These are phyloP conservation scores for Caenorhabditis inopinata DNA, from an alignment of 1,140 invertebrate species.

Conservation along the genomic window DNA sequence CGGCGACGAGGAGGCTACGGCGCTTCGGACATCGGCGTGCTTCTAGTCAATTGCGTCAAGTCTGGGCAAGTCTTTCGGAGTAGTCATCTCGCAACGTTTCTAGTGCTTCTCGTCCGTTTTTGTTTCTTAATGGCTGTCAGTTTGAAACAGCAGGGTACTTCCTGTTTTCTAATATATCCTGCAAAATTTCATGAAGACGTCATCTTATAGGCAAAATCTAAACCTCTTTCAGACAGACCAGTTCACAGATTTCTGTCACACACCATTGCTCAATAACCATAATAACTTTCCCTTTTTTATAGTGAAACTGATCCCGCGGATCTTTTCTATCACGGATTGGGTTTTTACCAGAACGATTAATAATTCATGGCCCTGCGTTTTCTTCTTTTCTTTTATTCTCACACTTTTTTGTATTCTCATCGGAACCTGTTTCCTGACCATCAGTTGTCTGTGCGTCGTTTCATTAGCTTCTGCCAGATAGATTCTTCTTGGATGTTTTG, in stretches of 20 bases:
- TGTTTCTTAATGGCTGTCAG: not conserved
- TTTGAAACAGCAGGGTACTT: no score
- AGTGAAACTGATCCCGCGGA: not conserved
- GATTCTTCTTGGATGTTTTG: constrained; percentile 16
- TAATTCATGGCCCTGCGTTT: not conserved
- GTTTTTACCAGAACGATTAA: not conserved
- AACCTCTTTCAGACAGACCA: no score
- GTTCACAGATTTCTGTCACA: not conserved
- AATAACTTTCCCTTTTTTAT: not conserved
- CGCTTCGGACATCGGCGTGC: not conserved
- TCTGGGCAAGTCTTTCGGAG: not conserved
- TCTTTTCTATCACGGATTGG: not conserved
- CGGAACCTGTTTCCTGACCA: constrained; percentile 13
- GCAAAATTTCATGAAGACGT: no score
- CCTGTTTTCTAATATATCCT: no score
- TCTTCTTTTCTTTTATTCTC: not conserved
- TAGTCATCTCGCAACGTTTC: constrained; percentile 28
- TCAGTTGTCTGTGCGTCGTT: not conserved
- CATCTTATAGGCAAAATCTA: no score
- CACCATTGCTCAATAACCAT: constrained; percentile 15
- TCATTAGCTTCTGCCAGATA: constrained; percentile 32
- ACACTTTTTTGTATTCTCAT: constrained; percentile 30
- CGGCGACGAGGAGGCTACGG: not conserved
- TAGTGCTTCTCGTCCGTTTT: not conserved
- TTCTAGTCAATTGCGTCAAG: constrained; percentile 29